Conservation (phyloP, 2,113 vertebrate genomes). For the Anguilla japonica region DNA sequence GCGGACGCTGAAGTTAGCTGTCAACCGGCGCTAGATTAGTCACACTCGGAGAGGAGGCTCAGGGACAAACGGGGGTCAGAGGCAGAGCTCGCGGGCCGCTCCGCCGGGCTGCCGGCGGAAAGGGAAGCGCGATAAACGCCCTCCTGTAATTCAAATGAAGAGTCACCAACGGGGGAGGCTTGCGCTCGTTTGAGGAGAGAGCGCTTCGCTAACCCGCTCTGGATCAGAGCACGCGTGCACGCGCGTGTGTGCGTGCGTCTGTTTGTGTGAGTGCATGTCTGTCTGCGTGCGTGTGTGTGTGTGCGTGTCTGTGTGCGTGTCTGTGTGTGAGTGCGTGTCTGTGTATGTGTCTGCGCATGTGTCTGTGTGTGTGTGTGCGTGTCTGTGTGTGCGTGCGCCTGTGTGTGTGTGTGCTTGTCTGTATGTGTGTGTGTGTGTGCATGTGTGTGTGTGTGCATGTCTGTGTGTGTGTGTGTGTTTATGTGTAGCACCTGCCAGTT, state of each 20-base stretch:
- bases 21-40: conserved; percentile 81
- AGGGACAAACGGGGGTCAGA: conserved; percentile 80
- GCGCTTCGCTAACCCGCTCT: conserved; percentile 52
- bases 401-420: too few species aligned
- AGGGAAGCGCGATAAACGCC: conserved; percentile 79
- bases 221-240: neutral
- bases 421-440: too few species aligned
- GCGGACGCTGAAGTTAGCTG: conserved; percentile 83
- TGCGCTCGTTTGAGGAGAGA: conserved; percentile 76
- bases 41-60: conserved; percentile 82
- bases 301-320: too few species aligned
- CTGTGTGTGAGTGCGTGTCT: neutral
- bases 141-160: conserved; percentile 85
- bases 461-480: neutral
- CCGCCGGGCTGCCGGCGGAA: conserved; percentile 80
- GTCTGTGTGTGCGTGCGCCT: too few species aligned
- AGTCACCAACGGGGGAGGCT: conserved; percentile 66
- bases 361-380: too few species aligned
- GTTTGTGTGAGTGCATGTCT: too few species aligned
- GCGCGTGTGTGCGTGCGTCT: too few species aligned
- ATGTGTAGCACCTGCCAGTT: conserved; percentile 2
- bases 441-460: too few species aligned
- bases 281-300: too few species aligned
- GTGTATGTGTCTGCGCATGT: neutral
- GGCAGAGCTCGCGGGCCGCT: conserved; percentile 81